Evolutionary conservation across 2,888 invertebrate genomes (phyloP).

Genomic region (Xestoiulus laeticollis): DNA sequence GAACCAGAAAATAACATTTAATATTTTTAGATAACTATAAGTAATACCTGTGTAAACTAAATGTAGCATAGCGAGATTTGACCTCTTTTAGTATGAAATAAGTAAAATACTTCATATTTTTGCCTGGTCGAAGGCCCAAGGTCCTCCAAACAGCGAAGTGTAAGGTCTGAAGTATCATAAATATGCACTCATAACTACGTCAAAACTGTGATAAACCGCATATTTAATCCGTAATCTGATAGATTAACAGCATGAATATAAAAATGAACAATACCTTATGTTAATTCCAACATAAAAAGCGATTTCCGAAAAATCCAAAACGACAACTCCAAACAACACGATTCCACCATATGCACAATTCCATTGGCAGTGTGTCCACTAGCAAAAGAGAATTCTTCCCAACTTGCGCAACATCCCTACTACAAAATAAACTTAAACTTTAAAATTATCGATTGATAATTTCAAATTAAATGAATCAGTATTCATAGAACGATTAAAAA

Average conservation of each 20-base stretch:
- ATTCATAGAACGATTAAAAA: not conserved
- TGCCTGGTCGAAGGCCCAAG: not conserved
- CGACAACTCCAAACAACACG: not conserved
- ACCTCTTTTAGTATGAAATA: not conserved
- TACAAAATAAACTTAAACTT: not conserved
- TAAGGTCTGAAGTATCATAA: not conserved
- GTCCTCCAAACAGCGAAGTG: not conserved
- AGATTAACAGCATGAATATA: not conserved
- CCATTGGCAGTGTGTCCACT: not conserved
- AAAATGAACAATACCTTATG: slow-evolving; percentile 23
- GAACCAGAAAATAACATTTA: too few relatives aligned
- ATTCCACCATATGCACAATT: not conserved
- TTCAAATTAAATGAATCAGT: not conserved
- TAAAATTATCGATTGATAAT: not conserved
- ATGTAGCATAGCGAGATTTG: too few relatives aligned
- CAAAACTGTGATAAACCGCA: not conserved
- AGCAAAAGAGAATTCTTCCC: not conserved
- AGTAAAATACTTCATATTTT: not conserved
- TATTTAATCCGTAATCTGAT: not conserved
- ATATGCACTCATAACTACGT: not conserved
- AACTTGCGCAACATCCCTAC: not conserved
- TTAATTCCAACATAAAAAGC: slow-evolving; percentile 12
- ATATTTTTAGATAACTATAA: too few relatives aligned
- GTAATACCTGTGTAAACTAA: too few relatives aligned
- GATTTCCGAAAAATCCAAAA: not conserved